These are phyloP conservation scores for Panurus biarmicus DNA, from an alignment of 2,113 vertebrate species.

Conservation along the genomic window DNA sequence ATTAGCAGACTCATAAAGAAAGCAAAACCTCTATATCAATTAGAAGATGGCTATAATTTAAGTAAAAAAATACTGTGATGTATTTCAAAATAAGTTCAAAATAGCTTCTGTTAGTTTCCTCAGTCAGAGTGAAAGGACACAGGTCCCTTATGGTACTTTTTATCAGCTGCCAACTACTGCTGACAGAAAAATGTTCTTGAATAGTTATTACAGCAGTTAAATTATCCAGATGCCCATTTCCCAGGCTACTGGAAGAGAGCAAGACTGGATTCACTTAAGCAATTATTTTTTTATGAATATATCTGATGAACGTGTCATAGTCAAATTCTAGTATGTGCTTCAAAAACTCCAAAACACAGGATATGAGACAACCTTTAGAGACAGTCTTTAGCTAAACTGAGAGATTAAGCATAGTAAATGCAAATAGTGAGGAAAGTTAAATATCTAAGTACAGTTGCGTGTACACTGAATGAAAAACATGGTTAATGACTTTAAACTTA, in stretches of 20 bases:
- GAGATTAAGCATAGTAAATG: not conserved
- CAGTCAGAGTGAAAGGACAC: not conserved
- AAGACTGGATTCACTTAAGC: not conserved
- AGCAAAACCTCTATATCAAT: not conserved
- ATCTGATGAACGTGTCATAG: not conserved
- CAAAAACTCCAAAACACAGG: not conserved
- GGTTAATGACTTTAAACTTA: not conserved
- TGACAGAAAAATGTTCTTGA: not conserved
- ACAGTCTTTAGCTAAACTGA: not conserved
- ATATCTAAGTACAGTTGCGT: not conserved
- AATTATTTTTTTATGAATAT: not conserved
- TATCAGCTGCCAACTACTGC: not conserved
- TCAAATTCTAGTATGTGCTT: not conserved
- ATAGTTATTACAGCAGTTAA: not conserved
- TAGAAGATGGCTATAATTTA: not conserved
- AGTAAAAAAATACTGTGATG: not conserved
- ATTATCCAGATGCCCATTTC: not conserved
- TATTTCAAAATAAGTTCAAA: not conserved
- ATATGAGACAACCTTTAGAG: not conserved
- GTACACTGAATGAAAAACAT: not conserved
- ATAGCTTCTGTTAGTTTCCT: not conserved
- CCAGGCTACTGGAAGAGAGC: not conserved
- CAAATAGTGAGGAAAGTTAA: not conserved
- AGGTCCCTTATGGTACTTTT: not conserved
- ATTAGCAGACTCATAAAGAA: not conserved